These are phyloP conservation scores for Ophiothrix spiculata DNA, from an alignment of 35 echinoderm and acorn worm genomes.

Conservation along the genomic window DNA sequence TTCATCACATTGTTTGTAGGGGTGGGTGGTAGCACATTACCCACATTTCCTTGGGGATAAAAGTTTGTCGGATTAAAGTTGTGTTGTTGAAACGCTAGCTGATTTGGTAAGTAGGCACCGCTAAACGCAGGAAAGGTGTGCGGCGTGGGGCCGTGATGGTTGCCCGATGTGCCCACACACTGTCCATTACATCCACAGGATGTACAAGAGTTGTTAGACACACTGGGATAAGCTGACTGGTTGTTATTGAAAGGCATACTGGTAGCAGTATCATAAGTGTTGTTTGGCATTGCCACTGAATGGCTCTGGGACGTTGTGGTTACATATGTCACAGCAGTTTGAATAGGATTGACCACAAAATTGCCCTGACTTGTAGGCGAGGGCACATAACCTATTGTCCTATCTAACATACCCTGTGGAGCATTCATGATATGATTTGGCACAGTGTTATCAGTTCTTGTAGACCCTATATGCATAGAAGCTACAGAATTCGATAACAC, in stretches of 20 bases:
- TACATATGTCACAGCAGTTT: slow-evolving; percentile 57
- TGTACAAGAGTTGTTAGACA: slow-evolving; percentile 34
- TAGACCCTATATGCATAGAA: neutral
- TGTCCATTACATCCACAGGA: slow-evolving; percentile 61
- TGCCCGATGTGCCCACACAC: slow-evolving; percentile 26
- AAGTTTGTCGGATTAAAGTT: slow-evolving; percentile 76
- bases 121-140: neutral
- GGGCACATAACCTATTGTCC: neutral
- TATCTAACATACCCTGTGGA: neutral
- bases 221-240: slow-evolving; percentile 19
- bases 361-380: neutral
- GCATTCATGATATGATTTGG: slow-evolving; percentile 11
- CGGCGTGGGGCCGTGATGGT: neutral
- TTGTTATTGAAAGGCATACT: slow-evolving; percentile 56
- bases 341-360: slow-evolving; percentile 13
- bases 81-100: slow-evolving; percentile 48
- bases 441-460: neutral
- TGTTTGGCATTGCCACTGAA: slow-evolving; percentile 8
- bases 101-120: slow-evolving; percentile 11
- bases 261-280: slow-evolving; percentile 7
- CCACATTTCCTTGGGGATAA: slow-evolving; percentile 41
- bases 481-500: neutral
- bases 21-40: slow-evolving; percentile 20
- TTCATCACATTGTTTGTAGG: slow-evolving; percentile 53
- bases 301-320: slow-evolving; percentile 40